Conservation (phyloP, 2,888 invertebrate species). For the Eustalomyia histrio region DNA sequence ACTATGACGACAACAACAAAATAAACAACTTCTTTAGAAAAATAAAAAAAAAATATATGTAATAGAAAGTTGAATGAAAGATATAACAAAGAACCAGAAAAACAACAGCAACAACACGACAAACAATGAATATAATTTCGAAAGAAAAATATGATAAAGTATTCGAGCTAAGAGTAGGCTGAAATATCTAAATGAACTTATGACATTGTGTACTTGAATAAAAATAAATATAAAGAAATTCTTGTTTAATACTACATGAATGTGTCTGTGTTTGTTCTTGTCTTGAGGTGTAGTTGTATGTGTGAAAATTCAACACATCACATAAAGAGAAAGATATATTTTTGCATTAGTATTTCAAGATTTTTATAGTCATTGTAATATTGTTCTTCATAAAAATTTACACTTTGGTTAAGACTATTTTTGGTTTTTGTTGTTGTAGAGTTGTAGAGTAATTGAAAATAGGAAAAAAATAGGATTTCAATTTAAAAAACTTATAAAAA, state of each 20-base stretch:
- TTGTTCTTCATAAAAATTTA: not conserved
- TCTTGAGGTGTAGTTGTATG: not conserved
- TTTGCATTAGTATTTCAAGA: not conserved
- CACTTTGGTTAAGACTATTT: not conserved
- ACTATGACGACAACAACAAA: not conserved
- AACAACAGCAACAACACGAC: constrained; percentile 6
- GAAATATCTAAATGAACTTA: constrained; percentile 53
- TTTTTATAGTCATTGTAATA: not conserved
- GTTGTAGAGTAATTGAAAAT: too few relatives aligned
- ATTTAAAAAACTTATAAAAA: too few relatives aligned
- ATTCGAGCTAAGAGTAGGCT: not conserved
- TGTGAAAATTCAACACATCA: not conserved
- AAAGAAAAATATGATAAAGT: constrained; percentile 9
- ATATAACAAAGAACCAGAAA: constrained; percentile 41
- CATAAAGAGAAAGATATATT: not conserved
- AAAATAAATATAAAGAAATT: not conserved
- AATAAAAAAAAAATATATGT: constrained; percentile 24
- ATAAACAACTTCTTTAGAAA: not conserved
- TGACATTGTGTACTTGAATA: constrained; percentile 34
- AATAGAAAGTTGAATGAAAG: constrained; percentile 12
- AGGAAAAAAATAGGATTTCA: too few relatives aligned
- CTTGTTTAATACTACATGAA: not conserved
- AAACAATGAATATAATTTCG: not conserved
- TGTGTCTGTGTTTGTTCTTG: too few relatives aligned
- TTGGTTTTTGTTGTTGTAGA: too few relatives aligned